Conservation (phyloP, 2,888 invertebrate species). For the Stramonita haemastoma region DNA sequence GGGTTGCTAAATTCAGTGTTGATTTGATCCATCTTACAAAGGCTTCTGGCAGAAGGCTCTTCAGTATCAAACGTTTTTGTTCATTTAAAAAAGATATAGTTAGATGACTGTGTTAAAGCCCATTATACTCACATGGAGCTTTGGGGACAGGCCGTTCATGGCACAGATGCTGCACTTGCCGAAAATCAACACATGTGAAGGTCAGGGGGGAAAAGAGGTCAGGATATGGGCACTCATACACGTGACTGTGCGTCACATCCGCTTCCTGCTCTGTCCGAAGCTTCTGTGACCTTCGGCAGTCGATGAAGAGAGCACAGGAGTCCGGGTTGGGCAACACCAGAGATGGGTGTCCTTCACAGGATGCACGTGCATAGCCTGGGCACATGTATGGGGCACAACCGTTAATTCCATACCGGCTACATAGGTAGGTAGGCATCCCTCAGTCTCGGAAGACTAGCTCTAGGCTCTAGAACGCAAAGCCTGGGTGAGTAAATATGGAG, state of each 20-base stretch:
- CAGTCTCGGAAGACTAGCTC: too few relatives aligned
- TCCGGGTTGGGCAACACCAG: constrained; percentile 15
- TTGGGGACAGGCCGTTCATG: constrained; percentile 1
- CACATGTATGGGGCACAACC: too few relatives aligned
- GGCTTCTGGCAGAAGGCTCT: too few relatives aligned
- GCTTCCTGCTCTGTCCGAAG: not conserved
- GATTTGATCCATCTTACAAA: too few relatives aligned
- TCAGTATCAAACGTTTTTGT: too few relatives aligned
- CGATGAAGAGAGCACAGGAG: constrained; percentile 5
- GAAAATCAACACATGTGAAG: constrained; percentile 9
- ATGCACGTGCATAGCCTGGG: constrained; percentile 9
- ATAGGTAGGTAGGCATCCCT: too few relatives aligned
- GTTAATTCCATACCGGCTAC: too few relatives aligned
- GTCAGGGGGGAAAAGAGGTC: not conserved
- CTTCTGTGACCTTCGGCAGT: not conserved
- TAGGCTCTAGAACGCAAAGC: too few relatives aligned
- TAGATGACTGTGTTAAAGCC: too few relatives aligned
- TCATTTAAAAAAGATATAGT: too few relatives aligned
- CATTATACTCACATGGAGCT: constrained; percentile 15
- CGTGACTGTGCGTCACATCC: not conserved
- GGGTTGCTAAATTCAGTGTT: too few relatives aligned
- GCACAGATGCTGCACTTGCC: constrained; percentile 8
- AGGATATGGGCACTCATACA: constrained; percentile 28
- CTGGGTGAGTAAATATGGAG: too few relatives aligned
- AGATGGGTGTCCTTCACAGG: not conserved